A percentile compares a stretch with the other conserved stretches of the same genome.
These are phyloP conservation scores for Dermolepida albohirtum DNA, from an alignment of 2,888 invertebrate species.

Conservation along the genomic window DNA sequence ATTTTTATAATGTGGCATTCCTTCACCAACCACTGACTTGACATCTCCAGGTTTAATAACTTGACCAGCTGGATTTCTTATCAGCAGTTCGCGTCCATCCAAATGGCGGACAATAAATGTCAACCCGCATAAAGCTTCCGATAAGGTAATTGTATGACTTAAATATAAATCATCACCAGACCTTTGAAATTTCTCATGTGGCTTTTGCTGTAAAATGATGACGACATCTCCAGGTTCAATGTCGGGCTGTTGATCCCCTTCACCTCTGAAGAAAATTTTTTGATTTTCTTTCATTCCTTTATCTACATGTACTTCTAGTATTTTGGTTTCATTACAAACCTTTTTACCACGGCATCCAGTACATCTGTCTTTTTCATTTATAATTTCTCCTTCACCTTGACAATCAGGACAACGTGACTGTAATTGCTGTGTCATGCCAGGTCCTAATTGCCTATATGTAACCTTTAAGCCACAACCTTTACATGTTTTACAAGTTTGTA, in stretches of 20 bases:
- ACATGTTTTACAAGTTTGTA: constrained; percentile 77
- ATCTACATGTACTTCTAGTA: constrained; percentile 88
- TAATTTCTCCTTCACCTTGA: constrained; percentile 77
- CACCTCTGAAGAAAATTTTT: constrained; percentile 86
- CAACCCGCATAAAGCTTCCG: constrained; percentile 93
- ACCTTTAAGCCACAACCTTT: constrained; percentile 83
- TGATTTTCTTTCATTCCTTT: constrained; percentile 85
- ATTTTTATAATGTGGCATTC: constrained; percentile 90
- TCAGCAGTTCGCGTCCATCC: constrained; percentile 85
- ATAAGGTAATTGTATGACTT: constrained; percentile 80
- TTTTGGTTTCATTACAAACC: constrained; percentile 83
- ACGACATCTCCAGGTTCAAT: constrained; percentile 90
- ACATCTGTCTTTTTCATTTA: constrained; percentile 87
- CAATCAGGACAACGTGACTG: constrained; percentile 74
- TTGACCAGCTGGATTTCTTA: constrained; percentile 82
- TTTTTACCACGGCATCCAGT: constrained; percentile 81
- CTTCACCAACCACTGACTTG: constrained; percentile 84
- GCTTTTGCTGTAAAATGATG: constrained; percentile 84
- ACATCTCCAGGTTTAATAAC: constrained; percentile 86
- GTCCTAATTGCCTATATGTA: constrained; percentile 76
- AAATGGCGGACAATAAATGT: constrained; percentile 86
- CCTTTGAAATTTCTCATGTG: constrained; percentile 84
- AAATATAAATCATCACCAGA: constrained; percentile 80
- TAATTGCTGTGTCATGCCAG: constrained; percentile 71
- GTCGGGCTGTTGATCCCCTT: constrained; percentile 91